A percentile compares a stretch with the other conserved stretches of the same genome.
Evolutionary conservation across 2,888 invertebrate genomes (phyloP).

Genomic region (Agonopterix subpropinquella): DNA sequence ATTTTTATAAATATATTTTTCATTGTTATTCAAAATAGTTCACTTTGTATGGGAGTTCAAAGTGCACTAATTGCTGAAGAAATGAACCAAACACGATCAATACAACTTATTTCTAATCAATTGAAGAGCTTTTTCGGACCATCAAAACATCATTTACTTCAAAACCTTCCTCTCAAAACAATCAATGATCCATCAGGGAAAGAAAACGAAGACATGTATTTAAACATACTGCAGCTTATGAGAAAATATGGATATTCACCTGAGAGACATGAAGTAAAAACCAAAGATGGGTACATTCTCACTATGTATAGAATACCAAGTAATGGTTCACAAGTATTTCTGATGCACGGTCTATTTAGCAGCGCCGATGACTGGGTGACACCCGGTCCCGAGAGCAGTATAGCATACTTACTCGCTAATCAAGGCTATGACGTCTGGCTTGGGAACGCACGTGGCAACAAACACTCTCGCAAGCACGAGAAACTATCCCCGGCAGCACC

Average conservation of each 20-base stretch:
- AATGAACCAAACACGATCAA: no score
- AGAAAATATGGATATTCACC: slow-evolving; percentile 40
- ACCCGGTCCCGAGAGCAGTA: slow-evolving; percentile 71
- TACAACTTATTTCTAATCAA: no score
- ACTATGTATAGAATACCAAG: slow-evolving; percentile 41
- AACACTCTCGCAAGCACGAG: slow-evolving; percentile 73
- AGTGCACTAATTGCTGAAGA: no score
- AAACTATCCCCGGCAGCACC: slow-evolving; percentile 33
- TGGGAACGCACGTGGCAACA: slow-evolving; percentile 83
- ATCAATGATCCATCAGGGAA: no score
- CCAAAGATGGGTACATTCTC: slow-evolving; percentile 46
- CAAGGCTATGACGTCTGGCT: slow-evolving; percentile 85
- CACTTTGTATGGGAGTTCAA: no score
- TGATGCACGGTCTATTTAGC: slow-evolving; percentile 84
- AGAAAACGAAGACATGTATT: slow-evolving; percentile 29
- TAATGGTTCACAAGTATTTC: slow-evolving; percentile 63
- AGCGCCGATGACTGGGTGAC: slow-evolving; percentile 82
- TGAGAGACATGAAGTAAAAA: slow-evolving; percentile 34
- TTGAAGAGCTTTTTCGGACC: no score
- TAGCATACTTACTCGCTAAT: slow-evolving; percentile 66
- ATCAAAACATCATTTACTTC: no score
- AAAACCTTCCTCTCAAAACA: no score
- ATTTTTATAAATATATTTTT: no score
- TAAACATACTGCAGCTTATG: slow-evolving; percentile 31
- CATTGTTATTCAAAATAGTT: no score